A percentile compares a stretch with the other conserved stretches of the same genome.
These are phyloP conservation scores for Lydus trimaculatus DNA, from an alignment of 2,888 invertebrate genomes.

Conservation along the genomic window DNA sequence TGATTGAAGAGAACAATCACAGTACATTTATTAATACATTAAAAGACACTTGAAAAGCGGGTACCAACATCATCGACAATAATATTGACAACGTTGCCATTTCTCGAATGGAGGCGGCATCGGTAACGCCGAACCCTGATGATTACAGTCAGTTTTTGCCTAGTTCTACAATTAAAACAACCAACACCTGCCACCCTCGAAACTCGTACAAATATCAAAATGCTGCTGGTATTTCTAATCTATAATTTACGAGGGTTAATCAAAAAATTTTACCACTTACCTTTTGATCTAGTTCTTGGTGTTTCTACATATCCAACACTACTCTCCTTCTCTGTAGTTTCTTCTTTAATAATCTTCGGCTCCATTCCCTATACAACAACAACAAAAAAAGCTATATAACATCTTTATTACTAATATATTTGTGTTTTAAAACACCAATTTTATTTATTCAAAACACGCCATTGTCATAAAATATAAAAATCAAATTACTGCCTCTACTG, in stretches of 20 bases:
- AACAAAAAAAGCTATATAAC: constrained; percentile 18
- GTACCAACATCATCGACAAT: not conserved
- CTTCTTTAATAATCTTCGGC: constrained; percentile 69
- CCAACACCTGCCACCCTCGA: constrained; percentile 3
- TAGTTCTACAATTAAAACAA: constrained; percentile 5
- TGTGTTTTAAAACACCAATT: constrained; percentile 44
- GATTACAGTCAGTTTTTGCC: not conserved
- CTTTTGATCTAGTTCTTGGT: constrained; percentile 52
- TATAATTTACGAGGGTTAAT: not conserved
- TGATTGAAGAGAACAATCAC: not conserved
- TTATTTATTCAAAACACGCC: constrained; percentile 56
- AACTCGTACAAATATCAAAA: not conserved
- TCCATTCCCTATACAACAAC: constrained; percentile 65
- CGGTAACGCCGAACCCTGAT: not conserved
- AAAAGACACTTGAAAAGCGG: not conserved
- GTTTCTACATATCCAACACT: constrained; percentile 47
- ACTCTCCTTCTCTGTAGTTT: constrained; percentile 65
- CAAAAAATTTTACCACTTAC: constrained; percentile 34
- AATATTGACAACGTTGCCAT: not conserved
- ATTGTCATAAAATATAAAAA: constrained; percentile 58
- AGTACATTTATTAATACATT: not conserved
- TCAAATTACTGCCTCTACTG: constrained; percentile 39
- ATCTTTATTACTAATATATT: not conserved
- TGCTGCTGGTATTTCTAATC: constrained; percentile 9
- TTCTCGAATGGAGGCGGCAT: not conserved